These are phyloP conservation scores for Campylomormyrus tamandua DNA, from an alignment of 2,113 vertebrate species.

Conservation along the genomic window DNA sequence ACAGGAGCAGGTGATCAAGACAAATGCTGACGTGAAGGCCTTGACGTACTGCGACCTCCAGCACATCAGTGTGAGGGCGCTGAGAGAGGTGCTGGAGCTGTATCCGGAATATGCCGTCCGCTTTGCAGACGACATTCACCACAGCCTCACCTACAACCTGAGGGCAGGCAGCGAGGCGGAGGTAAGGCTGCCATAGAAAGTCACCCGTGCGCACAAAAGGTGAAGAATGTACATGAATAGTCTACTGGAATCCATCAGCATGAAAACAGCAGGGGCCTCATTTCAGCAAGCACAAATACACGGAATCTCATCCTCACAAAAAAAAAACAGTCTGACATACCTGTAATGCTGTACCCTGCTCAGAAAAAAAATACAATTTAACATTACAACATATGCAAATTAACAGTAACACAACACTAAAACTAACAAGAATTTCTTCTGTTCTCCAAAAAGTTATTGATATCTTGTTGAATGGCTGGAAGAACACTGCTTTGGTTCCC, in stretches of 20 bases:
- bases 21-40: constrained; percentile 86
- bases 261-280: not conserved
- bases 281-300: not conserved
- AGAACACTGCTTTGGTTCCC: not conserved
- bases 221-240: not conserved
- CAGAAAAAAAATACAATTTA: not conserved
- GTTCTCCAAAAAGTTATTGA: not conserved
- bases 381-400: not conserved
- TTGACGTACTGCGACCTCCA: constrained; percentile 94
- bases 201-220: not conserved
- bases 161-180: constrained; percentile 72
- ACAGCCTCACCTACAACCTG: constrained; percentile 92
- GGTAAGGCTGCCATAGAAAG: constrained; percentile 52
- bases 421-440: not conserved
- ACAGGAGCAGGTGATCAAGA: constrained; percentile 79
- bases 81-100: constrained; percentile 79
- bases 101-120: constrained; percentile 84
- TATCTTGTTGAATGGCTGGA: not conserved
- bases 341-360: not conserved
- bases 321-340: not conserved
- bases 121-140: constrained; percentile 78
- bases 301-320: not conserved
- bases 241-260: not conserved
- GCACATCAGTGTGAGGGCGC: constrained; percentile 76
- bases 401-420: not conserved